Evolutionary conservation across 2,797 vertebrate species (phyloP).

Genomic region (Leontocebus nigricollis): DNA sequence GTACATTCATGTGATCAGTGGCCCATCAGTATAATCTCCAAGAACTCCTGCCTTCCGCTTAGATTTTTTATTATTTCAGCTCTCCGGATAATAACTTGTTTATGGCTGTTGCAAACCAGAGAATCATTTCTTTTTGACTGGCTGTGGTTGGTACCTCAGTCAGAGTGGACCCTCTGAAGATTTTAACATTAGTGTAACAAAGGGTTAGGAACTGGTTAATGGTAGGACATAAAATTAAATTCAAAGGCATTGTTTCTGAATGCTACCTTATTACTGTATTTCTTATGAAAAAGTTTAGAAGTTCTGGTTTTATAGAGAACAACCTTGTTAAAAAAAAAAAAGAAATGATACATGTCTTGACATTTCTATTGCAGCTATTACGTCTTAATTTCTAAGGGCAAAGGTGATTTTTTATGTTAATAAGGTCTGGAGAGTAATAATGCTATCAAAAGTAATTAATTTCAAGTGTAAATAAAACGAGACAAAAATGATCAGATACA

Average conservation of each 20-base stretch:
- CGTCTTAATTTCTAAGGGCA: slow-evolving; percentile 34
- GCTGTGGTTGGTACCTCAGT: background rate
- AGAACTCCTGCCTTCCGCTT: background rate
- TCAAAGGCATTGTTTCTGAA: background rate
- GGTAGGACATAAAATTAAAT: background rate
- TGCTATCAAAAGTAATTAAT: background rate
- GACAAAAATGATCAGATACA: background rate
- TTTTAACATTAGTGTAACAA: background rate
- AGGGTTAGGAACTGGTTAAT: background rate
- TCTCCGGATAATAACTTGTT: background rate
- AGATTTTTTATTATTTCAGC: background rate
- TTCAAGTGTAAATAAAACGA: slow-evolving; percentile 24
- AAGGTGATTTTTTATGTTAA: background rate
- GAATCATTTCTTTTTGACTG: background rate
- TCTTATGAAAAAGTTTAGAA: slow-evolving; percentile 28
- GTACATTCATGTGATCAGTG: background rate
- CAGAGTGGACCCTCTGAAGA: background rate
- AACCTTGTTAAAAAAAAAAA: background rate
- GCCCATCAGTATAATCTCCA: background rate
- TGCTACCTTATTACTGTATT: background rate
- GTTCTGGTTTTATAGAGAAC: slow-evolving; percentile 37
- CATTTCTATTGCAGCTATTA: background rate
- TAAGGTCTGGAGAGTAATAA: background rate
- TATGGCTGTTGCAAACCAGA: background rate
- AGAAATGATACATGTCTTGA: background rate